phyloP scores from a whole-genome alignment of 2,113 vertebrate species.

The Marmota monax region DNA sequence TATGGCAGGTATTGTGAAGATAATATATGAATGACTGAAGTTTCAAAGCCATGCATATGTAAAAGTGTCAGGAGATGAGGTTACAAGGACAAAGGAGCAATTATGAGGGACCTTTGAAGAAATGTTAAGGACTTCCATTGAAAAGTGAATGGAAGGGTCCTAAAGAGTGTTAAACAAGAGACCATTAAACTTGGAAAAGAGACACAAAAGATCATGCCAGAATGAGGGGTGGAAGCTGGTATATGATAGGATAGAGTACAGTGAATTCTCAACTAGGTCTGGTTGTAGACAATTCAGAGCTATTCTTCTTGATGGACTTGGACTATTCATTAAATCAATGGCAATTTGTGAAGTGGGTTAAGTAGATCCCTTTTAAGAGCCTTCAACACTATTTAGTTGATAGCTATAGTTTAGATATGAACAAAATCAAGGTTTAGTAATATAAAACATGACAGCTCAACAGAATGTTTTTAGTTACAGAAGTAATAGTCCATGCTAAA shows the following conservation, averaged over 20 bases:
- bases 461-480: neutral
- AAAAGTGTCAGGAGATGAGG: neutral
- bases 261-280: neutral
- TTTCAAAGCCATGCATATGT: neutral
- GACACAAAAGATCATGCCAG: neutral
- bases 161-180: neutral
- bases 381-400: neutral
- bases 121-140: neutral
- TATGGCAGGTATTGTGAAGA: neutral
- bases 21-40: neutral
- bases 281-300: neutral
- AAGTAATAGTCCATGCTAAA: constrained; percentile 21
- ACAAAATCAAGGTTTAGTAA: neutral
- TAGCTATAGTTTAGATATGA: neutral
- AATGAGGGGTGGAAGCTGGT: neutral
- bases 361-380: neutral
- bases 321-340: neutral
- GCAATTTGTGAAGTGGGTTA: neutral
- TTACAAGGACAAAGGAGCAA: neutral
- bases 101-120: neutral
- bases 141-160: neutral
- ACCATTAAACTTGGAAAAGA: neutral
- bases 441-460: neutral
- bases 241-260: neutral
- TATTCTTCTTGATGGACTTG: neutral